A percentile compares a stretch with the other conserved stretches of the same genome.
Conservation (phyloP, 2,113 vertebrate species). For the Rhipidura dahli region DNA sequence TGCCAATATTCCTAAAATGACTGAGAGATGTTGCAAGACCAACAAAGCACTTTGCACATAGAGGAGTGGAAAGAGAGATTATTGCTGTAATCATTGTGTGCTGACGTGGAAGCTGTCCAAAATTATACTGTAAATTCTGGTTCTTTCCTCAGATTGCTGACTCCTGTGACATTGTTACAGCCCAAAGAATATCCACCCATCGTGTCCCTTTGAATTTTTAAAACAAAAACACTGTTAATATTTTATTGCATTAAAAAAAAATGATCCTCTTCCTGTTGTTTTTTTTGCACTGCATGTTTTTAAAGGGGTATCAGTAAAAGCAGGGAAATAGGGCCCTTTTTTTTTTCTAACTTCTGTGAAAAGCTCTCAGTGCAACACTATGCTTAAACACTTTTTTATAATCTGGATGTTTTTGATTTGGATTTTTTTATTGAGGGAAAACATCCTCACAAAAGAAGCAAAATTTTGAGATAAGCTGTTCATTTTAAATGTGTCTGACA, state of each 20-base stretch:
- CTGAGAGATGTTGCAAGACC: neutral
- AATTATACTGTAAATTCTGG: neutral
- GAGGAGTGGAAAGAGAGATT: neutral
- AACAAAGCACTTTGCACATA: neutral
- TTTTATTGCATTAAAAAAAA: neutral
- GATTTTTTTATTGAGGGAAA: neutral
- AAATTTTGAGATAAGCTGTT: neutral
- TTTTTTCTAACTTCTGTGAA: neutral
- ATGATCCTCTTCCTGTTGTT: neutral
- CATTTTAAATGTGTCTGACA: neutral
- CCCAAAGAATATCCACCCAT: neutral
- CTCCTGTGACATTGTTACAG: neutral
- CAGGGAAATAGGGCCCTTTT: neutral
- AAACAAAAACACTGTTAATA: slow-evolving; percentile 29
- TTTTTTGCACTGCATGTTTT: neutral
- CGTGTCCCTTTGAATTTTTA: neutral
- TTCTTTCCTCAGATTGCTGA: neutral
- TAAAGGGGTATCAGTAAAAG: neutral
- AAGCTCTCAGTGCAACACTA: neutral
- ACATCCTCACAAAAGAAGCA: neutral
- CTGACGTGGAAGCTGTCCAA: neutral
- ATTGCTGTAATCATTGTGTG: neutral
- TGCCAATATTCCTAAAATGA: neutral
- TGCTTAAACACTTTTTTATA: neutral
- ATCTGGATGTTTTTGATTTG: neutral